A percentile compares a stretch with the other conserved stretches of the same genome.
phyloP scores from a whole-genome alignment of 1,140 invertebrate genomes.

The Drosophila trapezifrons region DNA sequence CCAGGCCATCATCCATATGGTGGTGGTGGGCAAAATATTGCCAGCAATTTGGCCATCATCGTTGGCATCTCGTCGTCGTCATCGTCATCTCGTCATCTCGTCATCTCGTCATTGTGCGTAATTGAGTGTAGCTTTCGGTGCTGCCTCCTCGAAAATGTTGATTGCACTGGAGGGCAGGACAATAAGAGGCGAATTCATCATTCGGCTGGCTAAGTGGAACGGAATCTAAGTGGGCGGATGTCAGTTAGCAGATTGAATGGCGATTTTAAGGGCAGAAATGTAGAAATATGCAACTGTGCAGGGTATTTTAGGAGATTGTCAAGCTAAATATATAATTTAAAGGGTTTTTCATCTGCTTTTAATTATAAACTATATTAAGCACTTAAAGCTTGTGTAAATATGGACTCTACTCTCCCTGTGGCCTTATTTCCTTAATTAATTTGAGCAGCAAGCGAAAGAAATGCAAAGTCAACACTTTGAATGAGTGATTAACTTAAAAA shows the following conservation, averaged over 20 bases:
- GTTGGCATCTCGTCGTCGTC: constrained; percentile 40
- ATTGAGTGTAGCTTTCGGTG: constrained; percentile 68
- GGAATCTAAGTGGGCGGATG: constrained; percentile 14
- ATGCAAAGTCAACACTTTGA: not conserved
- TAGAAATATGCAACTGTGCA: no score
- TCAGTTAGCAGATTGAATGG: constrained; percentile 8
- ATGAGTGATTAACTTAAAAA: not conserved
- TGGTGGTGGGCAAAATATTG: constrained; percentile 56
- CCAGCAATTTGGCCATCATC: constrained; percentile 57
- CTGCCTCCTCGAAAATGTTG: constrained; percentile 60
- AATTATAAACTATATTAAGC: no score
- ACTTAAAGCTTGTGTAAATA: no score
- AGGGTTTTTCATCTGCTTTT: no score
- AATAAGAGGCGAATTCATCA: constrained; percentile 29
- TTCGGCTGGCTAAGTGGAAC: constrained; percentile 6
- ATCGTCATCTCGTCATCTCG: constrained; percentile 24
- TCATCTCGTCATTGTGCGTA: constrained; percentile 64
- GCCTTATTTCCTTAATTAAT: no score
- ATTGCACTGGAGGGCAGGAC: constrained; percentile 51
- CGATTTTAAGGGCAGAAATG: not conserved
- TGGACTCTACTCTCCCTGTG: no score
- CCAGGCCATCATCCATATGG: not conserved
- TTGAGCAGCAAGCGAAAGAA: not conserved
- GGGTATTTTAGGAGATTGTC: no score
- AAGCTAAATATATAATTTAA: no score